Percentiles rank a stretch among this genome's conserved stretches.
Conservation (phyloP, 2,888 invertebrate genomes). For the Arge pagana region DNA sequence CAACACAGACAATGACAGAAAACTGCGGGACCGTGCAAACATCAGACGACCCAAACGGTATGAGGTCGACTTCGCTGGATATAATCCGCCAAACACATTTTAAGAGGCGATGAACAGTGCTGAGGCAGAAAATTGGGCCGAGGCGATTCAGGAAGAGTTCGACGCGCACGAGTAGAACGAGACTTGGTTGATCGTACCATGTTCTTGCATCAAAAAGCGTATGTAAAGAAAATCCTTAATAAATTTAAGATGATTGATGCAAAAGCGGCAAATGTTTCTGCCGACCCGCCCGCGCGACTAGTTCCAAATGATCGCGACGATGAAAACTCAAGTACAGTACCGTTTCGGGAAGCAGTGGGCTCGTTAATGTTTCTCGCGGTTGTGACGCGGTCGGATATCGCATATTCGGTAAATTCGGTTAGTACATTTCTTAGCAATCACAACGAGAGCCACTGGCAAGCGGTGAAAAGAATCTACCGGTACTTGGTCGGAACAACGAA, state of each 20-base stretch:
- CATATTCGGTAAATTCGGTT: slow-evolving; percentile 22
- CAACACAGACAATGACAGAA: background rate
- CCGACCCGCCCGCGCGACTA: slow-evolving; percentile 23
- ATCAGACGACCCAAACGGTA: slow-evolving; percentile 13
- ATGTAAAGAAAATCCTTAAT: slow-evolving; percentile 27
- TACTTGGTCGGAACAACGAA: slow-evolving; percentile 24
- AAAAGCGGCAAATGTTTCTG: slow-evolving; percentile 27
- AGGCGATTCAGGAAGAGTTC: slow-evolving; percentile 15
- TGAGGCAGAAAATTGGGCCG: slow-evolving; percentile 17
- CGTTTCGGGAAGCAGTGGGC: slow-evolving; percentile 24
- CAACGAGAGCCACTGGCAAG: slow-evolving; percentile 23
- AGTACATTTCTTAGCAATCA: slow-evolving; percentile 23
- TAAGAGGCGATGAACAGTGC: slow-evolving; percentile 22
- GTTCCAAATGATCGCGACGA: background rate
- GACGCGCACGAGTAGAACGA: slow-evolving; percentile 18
- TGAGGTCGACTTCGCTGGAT: slow-evolving; percentile 25
- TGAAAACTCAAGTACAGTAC: slow-evolving; percentile 19
- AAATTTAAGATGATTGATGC: slow-evolving; percentile 25
- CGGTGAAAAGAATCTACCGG: slow-evolving; percentile 26
- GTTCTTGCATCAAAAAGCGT: slow-evolving; percentile 29
- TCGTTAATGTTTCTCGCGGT: slow-evolving; percentile 24
- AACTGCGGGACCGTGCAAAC: slow-evolving; percentile 6
- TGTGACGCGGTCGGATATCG: slow-evolving; percentile 22
- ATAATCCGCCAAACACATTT: slow-evolving; percentile 20
- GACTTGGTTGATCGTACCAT: slow-evolving; percentile 23